Percentiles rank a stretch among this genome's conserved stretches.
Conservation (phyloP, 2,113 vertebrate genomes). For the Macquaria ambigua region DNA sequence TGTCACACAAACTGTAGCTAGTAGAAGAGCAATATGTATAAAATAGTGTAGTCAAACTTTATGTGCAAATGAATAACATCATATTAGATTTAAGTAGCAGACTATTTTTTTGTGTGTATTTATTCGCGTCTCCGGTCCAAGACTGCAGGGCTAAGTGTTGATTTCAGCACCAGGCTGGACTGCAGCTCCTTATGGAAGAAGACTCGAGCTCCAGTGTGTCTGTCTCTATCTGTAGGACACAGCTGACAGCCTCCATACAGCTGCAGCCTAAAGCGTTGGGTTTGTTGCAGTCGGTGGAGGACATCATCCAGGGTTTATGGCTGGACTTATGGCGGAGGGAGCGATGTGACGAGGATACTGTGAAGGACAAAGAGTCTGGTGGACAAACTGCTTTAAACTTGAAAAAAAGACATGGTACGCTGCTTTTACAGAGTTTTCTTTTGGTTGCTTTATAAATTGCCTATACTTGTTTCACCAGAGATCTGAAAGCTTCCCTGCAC, state of each 20-base stretch:
- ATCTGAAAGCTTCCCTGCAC: too few relatives aligned
- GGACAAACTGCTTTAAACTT: not conserved
- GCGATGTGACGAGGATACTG: not conserved
- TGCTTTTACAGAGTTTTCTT: not conserved
- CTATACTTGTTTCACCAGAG: not conserved
- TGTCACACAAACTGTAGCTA: not conserved
- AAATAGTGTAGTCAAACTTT: not conserved
- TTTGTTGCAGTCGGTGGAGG: not conserved
- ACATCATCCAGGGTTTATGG: not conserved
- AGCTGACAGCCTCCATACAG: not conserved
- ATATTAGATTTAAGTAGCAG: not conserved
- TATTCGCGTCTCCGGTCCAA: not conserved
- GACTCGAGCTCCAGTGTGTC: not conserved
- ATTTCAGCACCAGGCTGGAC: slow-evolving; percentile 1
- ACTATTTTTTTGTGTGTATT: not conserved
- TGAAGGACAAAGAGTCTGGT: not conserved
- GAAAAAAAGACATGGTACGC: slow-evolving; percentile 27
- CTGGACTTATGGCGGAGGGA: not conserved
- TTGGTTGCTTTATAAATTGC: not conserved
- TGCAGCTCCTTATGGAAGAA: not conserved
- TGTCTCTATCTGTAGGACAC: not conserved
- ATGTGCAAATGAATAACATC: not conserved
- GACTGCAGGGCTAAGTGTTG: not conserved
- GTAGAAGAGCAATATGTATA: not conserved
- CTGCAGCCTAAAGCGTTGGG: not conserved